Conservation (phyloP, 1,140 invertebrate genomes). For the Andrena cerasifolii region DNA sequence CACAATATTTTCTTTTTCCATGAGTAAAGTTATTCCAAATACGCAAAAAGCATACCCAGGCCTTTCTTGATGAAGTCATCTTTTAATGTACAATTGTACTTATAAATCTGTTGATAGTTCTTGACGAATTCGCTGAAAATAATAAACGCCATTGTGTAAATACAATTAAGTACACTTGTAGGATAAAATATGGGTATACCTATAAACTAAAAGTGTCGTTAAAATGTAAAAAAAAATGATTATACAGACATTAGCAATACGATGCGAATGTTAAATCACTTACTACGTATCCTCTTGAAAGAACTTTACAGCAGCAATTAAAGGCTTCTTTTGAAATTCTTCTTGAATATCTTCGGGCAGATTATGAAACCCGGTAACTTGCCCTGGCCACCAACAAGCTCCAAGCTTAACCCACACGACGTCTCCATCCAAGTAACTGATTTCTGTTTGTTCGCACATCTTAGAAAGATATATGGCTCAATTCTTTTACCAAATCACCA, state of each 20-base stretch:
- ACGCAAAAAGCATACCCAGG: conserved; percentile 84
- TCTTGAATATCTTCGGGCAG: conserved; percentile 84
- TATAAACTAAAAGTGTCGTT: conserved; percentile 52
- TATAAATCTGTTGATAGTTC: conserved; percentile 87
- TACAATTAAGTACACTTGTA: neutral
- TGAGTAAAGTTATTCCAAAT: neutral
- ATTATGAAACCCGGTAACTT: conserved; percentile 86
- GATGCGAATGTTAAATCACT: conserved; percentile 76
- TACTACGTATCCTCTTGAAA: conserved; percentile 92
- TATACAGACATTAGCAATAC: conserved; percentile 10
- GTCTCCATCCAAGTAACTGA: conserved; percentile 87
- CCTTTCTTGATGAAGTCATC: conserved; percentile 91
- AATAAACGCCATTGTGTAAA: conserved; percentile 55
- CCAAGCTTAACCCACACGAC: conserved; percentile 92
- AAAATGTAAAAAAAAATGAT: conserved; percentile 9
- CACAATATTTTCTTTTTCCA: neutral
- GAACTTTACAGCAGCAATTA: conserved; percentile 91
- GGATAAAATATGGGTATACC: conserved; percentile 21
- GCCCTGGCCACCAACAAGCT: conserved; percentile 90
- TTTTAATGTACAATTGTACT: conserved; percentile 89
- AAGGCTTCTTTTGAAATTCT: conserved; percentile 86
- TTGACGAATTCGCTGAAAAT: conserved; percentile 90
- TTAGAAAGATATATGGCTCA: conserved; percentile 64
- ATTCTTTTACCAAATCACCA: conserved; percentile 59
- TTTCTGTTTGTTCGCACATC: conserved; percentile 86